These are phyloP conservation scores for Caenorhabditis remanei DNA, from an alignment of 1,140 invertebrate genomes.

Conservation along the genomic window DNA sequence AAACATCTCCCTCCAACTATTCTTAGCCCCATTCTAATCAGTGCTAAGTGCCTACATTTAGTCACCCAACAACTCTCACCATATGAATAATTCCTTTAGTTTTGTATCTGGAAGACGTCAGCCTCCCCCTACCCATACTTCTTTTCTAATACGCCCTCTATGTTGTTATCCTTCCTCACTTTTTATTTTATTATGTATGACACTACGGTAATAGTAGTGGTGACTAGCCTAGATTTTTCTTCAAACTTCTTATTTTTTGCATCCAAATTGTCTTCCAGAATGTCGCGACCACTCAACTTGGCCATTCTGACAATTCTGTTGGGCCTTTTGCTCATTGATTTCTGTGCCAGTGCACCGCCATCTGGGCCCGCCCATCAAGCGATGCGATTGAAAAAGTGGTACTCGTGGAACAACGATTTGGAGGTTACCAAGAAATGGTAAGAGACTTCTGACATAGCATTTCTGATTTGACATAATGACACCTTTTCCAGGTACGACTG, in stretches of 20 bases:
- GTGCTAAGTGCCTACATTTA: neutral
- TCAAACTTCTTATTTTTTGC: neutral
- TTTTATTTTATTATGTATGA: neutral
- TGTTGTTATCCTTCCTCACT: neutral
- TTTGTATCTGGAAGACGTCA: constrained; percentile 37
- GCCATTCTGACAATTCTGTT: constrained; percentile 39
- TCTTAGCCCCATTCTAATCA: neutral
- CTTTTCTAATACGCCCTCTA: neutral
- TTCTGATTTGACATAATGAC: neutral
- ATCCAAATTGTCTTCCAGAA: neutral
- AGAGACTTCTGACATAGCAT: neutral
- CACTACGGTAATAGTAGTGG: neutral
- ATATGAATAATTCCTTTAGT: constrained; percentile 29
- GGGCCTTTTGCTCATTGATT: neutral
- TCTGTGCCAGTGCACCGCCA: neutral
- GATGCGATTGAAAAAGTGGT: constrained; percentile 19
- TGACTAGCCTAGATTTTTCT: neutral
- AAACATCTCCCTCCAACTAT: no score
- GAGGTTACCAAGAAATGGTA: constrained; percentile 42
- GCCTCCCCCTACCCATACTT: neutral
- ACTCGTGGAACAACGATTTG: constrained; percentile 30
- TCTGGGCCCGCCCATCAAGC: neutral
- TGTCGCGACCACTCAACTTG: constrained; percentile 46
- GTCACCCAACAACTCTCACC: neutral
- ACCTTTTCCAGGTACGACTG: constrained; percentile 40